Percentiles rank a stretch among this genome's conserved stretches.
Conservation (phyloP, 1,140 invertebrate genomes). For the Trichomalopsis sarcophagae region DNA sequence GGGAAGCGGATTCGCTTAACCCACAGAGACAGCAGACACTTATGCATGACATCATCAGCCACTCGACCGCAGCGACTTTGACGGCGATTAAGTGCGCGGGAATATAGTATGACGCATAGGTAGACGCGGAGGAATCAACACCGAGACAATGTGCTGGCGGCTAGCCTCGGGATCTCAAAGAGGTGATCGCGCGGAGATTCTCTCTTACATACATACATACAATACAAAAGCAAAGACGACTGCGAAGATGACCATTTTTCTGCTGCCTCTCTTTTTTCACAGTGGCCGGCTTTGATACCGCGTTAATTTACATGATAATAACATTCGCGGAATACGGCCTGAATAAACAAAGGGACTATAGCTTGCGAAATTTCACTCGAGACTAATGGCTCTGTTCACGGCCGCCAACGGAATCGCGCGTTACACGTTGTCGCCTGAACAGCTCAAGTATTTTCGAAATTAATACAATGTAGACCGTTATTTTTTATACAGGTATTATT, state of each 20-base stretch:
- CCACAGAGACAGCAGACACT: background rate
- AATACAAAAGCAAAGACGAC: background rate
- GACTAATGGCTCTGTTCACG: constrained; percentile 37
- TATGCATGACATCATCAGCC: constrained; percentile 15
- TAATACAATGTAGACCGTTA: too few relatives aligned
- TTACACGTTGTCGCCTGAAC: too few relatives aligned
- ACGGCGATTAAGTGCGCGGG: background rate
- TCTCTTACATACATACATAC: background rate
- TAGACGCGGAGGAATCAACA: background rate
- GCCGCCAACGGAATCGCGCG: too few relatives aligned
- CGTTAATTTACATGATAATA: constrained; percentile 46
- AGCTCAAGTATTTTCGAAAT: too few relatives aligned
- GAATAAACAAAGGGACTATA: constrained; percentile 33
- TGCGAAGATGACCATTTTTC: background rate
- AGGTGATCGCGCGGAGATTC: background rate
- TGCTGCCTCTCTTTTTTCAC: background rate
- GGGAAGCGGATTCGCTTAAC: background rate
- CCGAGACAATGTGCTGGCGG: constrained; percentile 12
- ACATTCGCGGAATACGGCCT: constrained; percentile 36
- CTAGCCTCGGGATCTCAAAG: background rate
- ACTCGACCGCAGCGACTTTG: constrained; percentile 22
- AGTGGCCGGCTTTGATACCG: constrained; percentile 7
- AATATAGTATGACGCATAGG: constrained; percentile 27
- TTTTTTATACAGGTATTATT: too few relatives aligned
- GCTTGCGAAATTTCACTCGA: constrained; percentile 28